These are phyloP conservation scores for Betta splendens DNA, from an alignment of 2,797 vertebrate genomes.

Conservation along the genomic window DNA sequence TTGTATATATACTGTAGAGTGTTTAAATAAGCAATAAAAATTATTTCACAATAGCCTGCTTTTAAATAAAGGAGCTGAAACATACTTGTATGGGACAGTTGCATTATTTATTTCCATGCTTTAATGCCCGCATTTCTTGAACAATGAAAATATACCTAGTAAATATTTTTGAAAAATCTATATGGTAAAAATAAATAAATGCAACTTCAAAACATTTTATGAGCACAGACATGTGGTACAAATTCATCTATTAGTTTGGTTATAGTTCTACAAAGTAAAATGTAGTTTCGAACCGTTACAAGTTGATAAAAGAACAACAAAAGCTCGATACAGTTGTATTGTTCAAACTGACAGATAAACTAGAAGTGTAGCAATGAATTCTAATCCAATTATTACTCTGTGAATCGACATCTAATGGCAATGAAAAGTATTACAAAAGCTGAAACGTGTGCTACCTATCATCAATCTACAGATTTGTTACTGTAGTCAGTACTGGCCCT, in stretches of 20 bases:
- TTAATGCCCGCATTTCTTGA: slow-evolving; percentile 85
- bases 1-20: slow-evolving; percentile 33
- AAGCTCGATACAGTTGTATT: slow-evolving; percentile 33
- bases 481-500: slow-evolving; percentile 73
- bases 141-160: slow-evolving; percentile 89
- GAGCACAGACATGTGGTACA: slow-evolving; percentile 83
- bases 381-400: slow-evolving; percentile 51
- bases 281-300: slow-evolving; percentile 53
- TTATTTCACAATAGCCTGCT: slow-evolving; percentile 3
- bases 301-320: slow-evolving; percentile 42
- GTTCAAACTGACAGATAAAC: slow-evolving; percentile 48
- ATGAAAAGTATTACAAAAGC: slow-evolving; percentile 65
- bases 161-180: slow-evolving; percentile 90
- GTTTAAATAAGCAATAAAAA: slow-evolving; percentile 49
- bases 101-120: slow-evolving; percentile 90
- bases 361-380: slow-evolving; percentile 45
- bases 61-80: slow-evolving; percentile 31
- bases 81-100: slow-evolving; percentile 57
- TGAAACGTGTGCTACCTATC: slow-evolving; percentile 47
- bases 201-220: slow-evolving; percentile 83
- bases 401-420: slow-evolving; percentile 51
- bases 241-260: slow-evolving; percentile 78
- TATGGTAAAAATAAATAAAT: slow-evolving; percentile 95
- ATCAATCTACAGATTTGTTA: slow-evolving; percentile 46
- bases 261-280: slow-evolving; percentile 67